Evolutionary conservation across 2,113 vertebrate genomes (phyloP).

Genomic region (Cyphomyrus plagiostoma): DNA sequence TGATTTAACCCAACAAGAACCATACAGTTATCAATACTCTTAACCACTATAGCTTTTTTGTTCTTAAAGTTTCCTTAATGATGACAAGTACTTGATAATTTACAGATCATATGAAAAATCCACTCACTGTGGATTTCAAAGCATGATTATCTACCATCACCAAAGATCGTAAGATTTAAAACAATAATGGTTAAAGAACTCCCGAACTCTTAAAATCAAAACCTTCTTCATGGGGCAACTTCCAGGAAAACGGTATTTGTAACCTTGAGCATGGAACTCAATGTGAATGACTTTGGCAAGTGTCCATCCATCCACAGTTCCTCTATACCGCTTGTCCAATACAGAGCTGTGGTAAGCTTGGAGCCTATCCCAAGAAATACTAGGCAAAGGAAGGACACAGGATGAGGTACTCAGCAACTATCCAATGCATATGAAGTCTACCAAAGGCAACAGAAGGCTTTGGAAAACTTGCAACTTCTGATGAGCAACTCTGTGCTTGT

Average conservation of each 20-base stretch:
- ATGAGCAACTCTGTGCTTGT: background rate
- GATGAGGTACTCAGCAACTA: background rate
- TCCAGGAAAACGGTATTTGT: background rate
- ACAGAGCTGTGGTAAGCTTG: background rate
- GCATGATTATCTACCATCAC: background rate
- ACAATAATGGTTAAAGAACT: background rate
- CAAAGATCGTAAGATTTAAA: background rate
- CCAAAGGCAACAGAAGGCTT: background rate
- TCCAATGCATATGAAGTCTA: background rate
- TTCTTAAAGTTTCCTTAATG: background rate
- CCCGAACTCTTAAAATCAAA: background rate
- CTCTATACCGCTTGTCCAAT: background rate
- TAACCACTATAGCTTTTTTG: background rate
- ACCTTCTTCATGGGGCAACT: background rate
- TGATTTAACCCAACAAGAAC: background rate
- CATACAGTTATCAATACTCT: background rate
- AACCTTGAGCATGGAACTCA: background rate
- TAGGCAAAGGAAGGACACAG: background rate
- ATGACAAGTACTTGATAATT: background rate
- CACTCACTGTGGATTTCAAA: background rate
- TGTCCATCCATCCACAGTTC: background rate
- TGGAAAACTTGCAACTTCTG: background rate
- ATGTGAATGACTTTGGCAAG: background rate
- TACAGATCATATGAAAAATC: background rate
- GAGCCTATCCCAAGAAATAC: background rate